Evolutionary conservation across 2,888 invertebrate species (phyloP).

Genomic region (Mellilla xanthometata): DNA sequence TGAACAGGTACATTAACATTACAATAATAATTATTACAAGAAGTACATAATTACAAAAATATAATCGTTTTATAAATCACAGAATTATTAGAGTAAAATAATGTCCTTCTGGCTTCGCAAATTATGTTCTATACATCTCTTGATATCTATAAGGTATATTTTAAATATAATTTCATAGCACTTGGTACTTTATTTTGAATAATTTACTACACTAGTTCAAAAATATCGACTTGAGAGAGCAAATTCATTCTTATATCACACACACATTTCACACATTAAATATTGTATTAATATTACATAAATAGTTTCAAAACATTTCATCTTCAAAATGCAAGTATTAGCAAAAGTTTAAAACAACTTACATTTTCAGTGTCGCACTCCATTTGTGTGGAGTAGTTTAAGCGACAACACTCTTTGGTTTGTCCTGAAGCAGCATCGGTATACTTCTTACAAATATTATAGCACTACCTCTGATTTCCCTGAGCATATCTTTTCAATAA

Average conservation of each 20-base stretch:
- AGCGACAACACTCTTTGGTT: conserved; percentile 17
- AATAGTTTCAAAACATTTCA: conserved; percentile 9
- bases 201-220: background rate
- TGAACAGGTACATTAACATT: conserved; percentile 18
- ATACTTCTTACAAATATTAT: conserved; percentile 2
- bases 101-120: no score
- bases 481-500: no score
- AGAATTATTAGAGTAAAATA: conserved; percentile 1
- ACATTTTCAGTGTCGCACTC: conserved; percentile 10
- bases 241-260: background rate
- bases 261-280: background rate
- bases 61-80: conserved; percentile 3
- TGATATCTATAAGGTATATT: no score
- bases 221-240: background rate
- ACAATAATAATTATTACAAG: background rate
- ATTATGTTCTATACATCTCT: no score
- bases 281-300: background rate
- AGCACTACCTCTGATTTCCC: background rate
- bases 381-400: background rate
- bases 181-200: conserved; percentile 5
- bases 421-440: conserved; percentile 15
- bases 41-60: conserved; percentile 6
- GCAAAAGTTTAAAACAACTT: conserved; percentile 18
- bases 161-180: conserved; percentile 1
- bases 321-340: conserved; percentile 24